Evolutionary conservation across 1,140 invertebrate genomes (phyloP), one percentile per base, ranked within the genome.

Genomic region (Pomacea maculata): DNA sequence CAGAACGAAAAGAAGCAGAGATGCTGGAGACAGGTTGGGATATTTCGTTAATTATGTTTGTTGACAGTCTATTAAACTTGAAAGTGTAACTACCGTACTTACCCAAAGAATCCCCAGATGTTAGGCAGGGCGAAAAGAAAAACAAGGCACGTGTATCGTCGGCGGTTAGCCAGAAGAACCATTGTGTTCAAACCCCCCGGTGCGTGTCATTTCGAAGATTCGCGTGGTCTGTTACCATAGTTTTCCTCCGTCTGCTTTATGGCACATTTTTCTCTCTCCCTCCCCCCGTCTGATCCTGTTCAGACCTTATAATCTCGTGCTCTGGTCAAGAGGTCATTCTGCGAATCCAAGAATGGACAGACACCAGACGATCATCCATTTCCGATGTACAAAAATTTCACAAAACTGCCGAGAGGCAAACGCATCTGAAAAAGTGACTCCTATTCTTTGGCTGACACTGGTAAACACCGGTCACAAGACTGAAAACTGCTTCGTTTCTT

Each of bases 41-140:
- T 57, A n/a, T 10, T 17, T 21, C n/a, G 45, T 64, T 5, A 5
- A 54, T 15, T 65, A 19, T 64, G 19, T 25, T 78, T 45, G 65
- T 7, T 61, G 34, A 14, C 3, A 25, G 14, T n/a, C 1, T 45
- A 21, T 21, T 21, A 21, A 34, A n/a, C 6, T 45, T 45, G 6
- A 45, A 45, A 45, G 34, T 45, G 34, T 45, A 45, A 11, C 14
- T n/a, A 68, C 15, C 10, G 64, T 34, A 80, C 79, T 80, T 21
- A 80, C 79, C 79, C 79, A 52, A 80, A 80, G 73, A 80, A 80
- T n/a, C 57, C 73, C 63, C 63, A 55, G 55, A 70, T 54, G 17
- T 76, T 72, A 64, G 61, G 79, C 63, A 80, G 14, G n/a, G 64
- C 65, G 7, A 75, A 64, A 52, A 80, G 64, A 64, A 75, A 61